Base-by-base conservation (phyloP, 1,140 invertebrate genomes). In the Conopomorpha cramerella region DNA sequence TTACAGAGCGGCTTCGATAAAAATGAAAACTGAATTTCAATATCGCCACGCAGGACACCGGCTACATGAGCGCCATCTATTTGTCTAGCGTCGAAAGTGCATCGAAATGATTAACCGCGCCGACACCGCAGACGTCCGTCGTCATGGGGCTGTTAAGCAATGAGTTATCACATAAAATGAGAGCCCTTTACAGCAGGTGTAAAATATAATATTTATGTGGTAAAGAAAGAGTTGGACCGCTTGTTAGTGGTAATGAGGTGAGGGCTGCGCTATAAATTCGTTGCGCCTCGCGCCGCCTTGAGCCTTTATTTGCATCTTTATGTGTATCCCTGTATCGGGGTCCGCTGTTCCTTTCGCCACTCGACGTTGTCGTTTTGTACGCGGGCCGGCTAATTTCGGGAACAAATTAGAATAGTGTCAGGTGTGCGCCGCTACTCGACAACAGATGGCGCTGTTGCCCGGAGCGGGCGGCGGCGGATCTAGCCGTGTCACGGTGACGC, bases 151-250 rank as follows among this genome's bases (percentile, higher is more conserved):
- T 7, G 0, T 11, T 25, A 34, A 23, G 18, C 11, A 34, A 18
- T 27, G 35, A 16, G 35, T 15, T 16, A n/a, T 16, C 26, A 18
- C 34, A 37, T 25, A 40, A 26, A 39, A 30, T 26, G 8, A 17
- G 13, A 31, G 37, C 42, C 40, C 48, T 61, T 65, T 54, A 56
- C 48, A 56, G 56, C 66, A 73, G 65, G 68, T 71, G 68, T 68
- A 62, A 71, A 73, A 71, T 71, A 71, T 70, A 60, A 71, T 71
- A 74, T 74, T 74, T 73, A 73, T 67, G 54, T 55, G 54, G 56
- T 67, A 63, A 65, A 58, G 65, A 68, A 68, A 66, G 62, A 54
- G 52, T 55, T 60, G 51, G 51, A 61, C 59, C 51, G 64, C 64
- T 74, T 68, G 68, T 74, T 74, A 74, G 63, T 45, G 46, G 51